Evolutionary conservation across 1,140 invertebrate species (phyloP).

Genomic region (Solen grandis): DNA sequence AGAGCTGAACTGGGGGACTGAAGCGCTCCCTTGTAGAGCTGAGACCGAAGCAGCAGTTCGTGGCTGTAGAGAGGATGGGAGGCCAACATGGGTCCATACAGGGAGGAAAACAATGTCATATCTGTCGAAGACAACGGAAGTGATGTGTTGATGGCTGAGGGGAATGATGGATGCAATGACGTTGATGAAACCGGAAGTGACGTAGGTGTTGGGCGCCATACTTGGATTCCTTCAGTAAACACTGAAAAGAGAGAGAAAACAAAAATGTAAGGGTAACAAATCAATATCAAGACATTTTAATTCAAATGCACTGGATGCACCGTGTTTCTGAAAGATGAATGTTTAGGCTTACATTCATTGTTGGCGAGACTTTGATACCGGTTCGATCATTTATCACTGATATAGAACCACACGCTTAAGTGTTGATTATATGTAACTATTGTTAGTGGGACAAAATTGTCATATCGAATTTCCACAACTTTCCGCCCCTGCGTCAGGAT

Average conservation of each 20-base stretch:
- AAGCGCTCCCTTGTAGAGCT: conserved; percentile 46
- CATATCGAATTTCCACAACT: conserved; percentile 40
- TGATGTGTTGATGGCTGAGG: background rate
- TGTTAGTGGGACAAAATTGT: conserved; percentile 34
- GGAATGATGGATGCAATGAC: conserved; percentile 9
- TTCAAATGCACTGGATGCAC: background rate
- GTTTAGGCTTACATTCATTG: background rate
- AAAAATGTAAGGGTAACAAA: background rate
- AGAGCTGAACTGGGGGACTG: background rate
- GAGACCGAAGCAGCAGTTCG: conserved; percentile 46
- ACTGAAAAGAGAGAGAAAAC: conserved; percentile 19
- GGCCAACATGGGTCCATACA: conserved; percentile 46
- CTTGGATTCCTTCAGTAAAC: conserved; percentile 24
- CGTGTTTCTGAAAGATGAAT: background rate
- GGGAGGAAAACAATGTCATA: conserved; percentile 42
- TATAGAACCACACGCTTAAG: background rate
- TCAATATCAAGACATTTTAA: too few species aligned
- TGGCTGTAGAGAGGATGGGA: conserved; percentile 49
- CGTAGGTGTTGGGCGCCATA: conserved; percentile 41
- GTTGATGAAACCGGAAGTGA: background rate
- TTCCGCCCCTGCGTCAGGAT: conserved; percentile 28
- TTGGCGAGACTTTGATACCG: background rate
- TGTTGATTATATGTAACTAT: conserved; percentile 33
- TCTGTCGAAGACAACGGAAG: conserved; percentile 21
- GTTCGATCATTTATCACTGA: background rate